Evolutionary conservation across 2,113 vertebrate genomes (phyloP).

Genomic region (Toxotes jaculatrix): DNA sequence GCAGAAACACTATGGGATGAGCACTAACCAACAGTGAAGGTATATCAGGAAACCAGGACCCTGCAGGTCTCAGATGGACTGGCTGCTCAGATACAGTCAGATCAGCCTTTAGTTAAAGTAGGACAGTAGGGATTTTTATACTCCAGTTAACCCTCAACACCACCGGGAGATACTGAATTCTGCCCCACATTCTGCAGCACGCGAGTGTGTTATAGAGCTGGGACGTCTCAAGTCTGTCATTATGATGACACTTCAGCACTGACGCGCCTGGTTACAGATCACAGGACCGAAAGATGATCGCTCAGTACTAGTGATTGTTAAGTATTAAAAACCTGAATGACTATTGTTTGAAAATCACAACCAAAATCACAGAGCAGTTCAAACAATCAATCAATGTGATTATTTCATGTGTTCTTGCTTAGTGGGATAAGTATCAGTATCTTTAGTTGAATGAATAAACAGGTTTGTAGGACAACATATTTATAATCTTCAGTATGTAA

Average conservation of each 20-base stretch:
- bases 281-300: background rate
- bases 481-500: too few relatives aligned
- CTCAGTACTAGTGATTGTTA: background rate
- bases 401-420: background rate
- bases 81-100: slow-evolving; percentile 15
- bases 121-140: slow-evolving; percentile 70
- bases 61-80: slow-evolving; percentile 2
- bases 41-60: background rate
- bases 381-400: background rate
- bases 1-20: background rate
- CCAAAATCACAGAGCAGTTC: background rate
- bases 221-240: slow-evolving; percentile 38
- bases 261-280: slow-evolving; percentile 7
- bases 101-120: slow-evolving; percentile 55
- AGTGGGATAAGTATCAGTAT: background rate
- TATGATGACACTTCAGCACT: slow-evolving; percentile 8
- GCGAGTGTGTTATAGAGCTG: background rate
- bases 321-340: background rate
- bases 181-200: slow-evolving; percentile 58
- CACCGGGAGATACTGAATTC: slow-evolving; percentile 14
- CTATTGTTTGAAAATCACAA: too few relatives aligned
- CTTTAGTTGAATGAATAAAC: too few relatives aligned
- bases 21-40: background rate
- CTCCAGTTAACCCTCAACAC: slow-evolving; percentile 68
- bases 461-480: too few relatives aligned